These are phyloP conservation scores for Ptiloglossa arizonensis DNA, from an alignment of 1,140 invertebrate genomes.

Conservation along the genomic window DNA sequence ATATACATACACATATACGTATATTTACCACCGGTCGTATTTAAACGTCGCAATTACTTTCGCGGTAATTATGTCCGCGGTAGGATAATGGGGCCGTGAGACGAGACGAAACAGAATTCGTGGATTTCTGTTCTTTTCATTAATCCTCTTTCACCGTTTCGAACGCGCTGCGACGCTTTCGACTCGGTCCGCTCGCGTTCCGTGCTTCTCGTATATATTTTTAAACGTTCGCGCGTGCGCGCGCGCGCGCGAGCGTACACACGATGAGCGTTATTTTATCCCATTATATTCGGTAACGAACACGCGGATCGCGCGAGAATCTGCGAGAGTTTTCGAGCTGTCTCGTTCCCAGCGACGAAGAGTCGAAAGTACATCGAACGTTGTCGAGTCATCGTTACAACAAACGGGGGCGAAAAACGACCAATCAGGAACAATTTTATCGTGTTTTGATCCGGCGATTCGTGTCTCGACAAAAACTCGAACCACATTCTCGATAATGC, in stretches of 20 bases:
- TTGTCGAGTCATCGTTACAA: no score
- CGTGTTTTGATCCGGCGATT: no score
- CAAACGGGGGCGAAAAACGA: no score
- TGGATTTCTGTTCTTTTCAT: neutral
- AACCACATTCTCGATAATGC: no score
- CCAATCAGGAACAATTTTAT: no score
- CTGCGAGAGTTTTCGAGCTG: neutral
- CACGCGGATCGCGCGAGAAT: neutral
- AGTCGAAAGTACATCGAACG: no score
- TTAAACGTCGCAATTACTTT: constrained; percentile 29
- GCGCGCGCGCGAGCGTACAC: neutral
- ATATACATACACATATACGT: no score
- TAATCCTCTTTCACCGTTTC: neutral
- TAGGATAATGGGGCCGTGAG: neutral
- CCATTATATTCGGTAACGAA: constrained; percentile 28
- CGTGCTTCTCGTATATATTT: neutral
- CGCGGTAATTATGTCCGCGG: constrained; percentile 24
- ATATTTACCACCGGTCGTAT: neutral
- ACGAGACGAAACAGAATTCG: neutral
- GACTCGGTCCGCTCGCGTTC: neutral
- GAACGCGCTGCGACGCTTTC: neutral
- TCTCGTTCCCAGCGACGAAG: neutral
- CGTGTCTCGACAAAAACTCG: no score
- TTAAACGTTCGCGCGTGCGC: neutral
- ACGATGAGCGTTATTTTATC: constrained; percentile 10